Evolutionary conservation across 2,797 vertebrate species (phyloP), one percentile per base, ranked within the genome.

Genomic region (Phylloscopus collybita): DNA sequence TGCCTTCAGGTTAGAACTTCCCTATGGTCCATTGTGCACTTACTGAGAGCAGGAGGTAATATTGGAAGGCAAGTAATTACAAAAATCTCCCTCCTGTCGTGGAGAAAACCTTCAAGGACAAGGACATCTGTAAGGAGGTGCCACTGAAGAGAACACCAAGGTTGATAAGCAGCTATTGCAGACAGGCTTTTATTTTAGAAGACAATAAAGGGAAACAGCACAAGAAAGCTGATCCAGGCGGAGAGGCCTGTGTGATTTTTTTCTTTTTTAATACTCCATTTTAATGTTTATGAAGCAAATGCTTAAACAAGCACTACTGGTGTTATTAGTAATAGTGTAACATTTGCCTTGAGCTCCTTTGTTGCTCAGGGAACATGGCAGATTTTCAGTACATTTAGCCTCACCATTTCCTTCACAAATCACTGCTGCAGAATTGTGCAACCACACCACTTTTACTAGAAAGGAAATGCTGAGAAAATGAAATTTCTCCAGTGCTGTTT

Each of bases 271-370:
- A 83, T 88, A 78, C 66, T 96, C 65, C 67, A 81, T 97, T 96
- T 90, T 56, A 74, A 70, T 86, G 86, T 96, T 97, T 96, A 94
- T 95, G 76, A 97, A 97, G 49, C 69, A 97, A 97, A 96, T 90
- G 86, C 95, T 97, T 96, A 95, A 97, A 93, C 56, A 96, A 97
- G 80, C 96, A 94, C 86, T 95, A 85, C 83, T 87, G 61, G 18
- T 88, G 51, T 91, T 97, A 89, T 96, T 94, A 96, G 79, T 96
- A 97, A 97, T 72, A 96, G 85, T 95, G 92, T 96, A 98, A 97
- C 93, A 96, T 98, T 97, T 98, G 94, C 97, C 94, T 96, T 97
- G 90, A 81, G 74, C 94, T 93, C 96, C 95, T 97, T 97, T 97
- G 97, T 86, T 97, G 95, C 95, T 97, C 74, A 76, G 97, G 97